Base-by-base conservation (phyloP, 2,888 invertebrate genomes). In the Nomada ruficornis region DNA sequence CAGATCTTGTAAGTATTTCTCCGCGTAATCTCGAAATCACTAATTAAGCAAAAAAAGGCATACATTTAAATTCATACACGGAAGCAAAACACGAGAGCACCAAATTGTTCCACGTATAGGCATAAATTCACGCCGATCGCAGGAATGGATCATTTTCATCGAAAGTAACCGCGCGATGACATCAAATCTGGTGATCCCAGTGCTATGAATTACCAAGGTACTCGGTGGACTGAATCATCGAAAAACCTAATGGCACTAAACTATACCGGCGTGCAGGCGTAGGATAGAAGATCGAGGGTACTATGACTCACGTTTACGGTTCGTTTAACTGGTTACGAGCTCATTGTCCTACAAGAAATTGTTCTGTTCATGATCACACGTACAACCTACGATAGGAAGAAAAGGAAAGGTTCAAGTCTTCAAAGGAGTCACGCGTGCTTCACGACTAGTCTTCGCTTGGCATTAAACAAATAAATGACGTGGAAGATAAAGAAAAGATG, bases 281-380 rank as follows among this genome's bases (percentile, higher is more conserved):
- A 68, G 77, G 77, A 68, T 71, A 77, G 44, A 23, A 77, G 71
- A 67, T 57, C 55, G 50, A 77, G 68, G 26, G 63, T 77, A 68
- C 59, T 60, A 67, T 81, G 77, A 81, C 71, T 86, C 77, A 80
- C 73, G 73, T 78, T 76, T 76, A 75, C 81, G 81, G 75, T 77
- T 83, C 80, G 86, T 86, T 86, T 80, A 73, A 64, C 82, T 65
- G 59, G 55, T 85, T 79, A 82, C 78, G 63, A 68, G 69, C 85
- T 80, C 63, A 85, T 82, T 85, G 77, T 85, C 70, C 72, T 52
- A 65, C 47, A 55, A 72, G 68, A 76, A 69, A 65, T 68, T 68
- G 65, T 62, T 69, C 54, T 60, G 52, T 75, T 59, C 59, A 73
- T 10, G 50, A 72, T 68, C 70, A 36, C 62, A 63, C 67, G 50